Evolutionary conservation across 2,888 invertebrate species (phyloP).

Genomic region (Formica aserva): DNA sequence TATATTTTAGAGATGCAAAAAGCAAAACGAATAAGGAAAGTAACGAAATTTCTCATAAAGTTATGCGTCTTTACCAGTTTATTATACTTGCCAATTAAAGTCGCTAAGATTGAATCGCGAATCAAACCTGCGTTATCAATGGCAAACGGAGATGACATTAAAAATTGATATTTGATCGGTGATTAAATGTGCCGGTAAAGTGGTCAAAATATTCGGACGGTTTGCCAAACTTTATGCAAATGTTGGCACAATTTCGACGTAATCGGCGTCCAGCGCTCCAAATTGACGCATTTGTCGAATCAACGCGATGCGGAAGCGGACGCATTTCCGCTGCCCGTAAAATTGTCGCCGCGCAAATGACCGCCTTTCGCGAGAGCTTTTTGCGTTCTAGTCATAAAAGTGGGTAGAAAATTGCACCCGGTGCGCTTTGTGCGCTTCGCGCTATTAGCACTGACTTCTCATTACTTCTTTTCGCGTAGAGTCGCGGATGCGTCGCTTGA

Average conservation of each 20-base stretch:
- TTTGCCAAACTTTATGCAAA: slow-evolving; percentile 48
- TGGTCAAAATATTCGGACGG: slow-evolving; percentile 29
- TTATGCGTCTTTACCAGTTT: not conserved
- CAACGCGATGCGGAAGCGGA: slow-evolving; percentile 38
- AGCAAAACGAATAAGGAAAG: not conserved
- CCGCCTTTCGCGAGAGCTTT: slow-evolving; percentile 30
- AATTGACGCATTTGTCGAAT: slow-evolving; percentile 54
- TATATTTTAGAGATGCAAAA: not conserved
- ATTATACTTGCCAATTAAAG: slow-evolving; percentile 22
- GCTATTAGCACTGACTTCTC: slow-evolving; percentile 48
- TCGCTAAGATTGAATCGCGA: slow-evolving; percentile 28
- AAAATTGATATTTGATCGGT: slow-evolving; percentile 31
- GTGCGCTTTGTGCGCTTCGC: slow-evolving; percentile 29
- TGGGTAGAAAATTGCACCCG: slow-evolving; percentile 37
- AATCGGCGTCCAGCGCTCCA: slow-evolving; percentile 15
- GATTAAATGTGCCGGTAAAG: slow-evolving; percentile 41
- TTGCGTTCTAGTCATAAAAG: slow-evolving; percentile 23
- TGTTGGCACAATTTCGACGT: slow-evolving; percentile 27
- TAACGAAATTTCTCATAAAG: not conserved
- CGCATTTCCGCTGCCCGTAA: slow-evolving; percentile 42
- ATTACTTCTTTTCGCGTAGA: slow-evolving; percentile 50
- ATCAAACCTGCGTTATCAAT: not conserved
- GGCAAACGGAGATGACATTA: slow-evolving; percentile 5
- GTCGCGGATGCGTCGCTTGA: slow-evolving; percentile 30
- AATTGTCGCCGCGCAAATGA: slow-evolving; percentile 24